phyloP scores from a whole-genome alignment of 2,888 invertebrate species.

The Lasiommata megera region DNA sequence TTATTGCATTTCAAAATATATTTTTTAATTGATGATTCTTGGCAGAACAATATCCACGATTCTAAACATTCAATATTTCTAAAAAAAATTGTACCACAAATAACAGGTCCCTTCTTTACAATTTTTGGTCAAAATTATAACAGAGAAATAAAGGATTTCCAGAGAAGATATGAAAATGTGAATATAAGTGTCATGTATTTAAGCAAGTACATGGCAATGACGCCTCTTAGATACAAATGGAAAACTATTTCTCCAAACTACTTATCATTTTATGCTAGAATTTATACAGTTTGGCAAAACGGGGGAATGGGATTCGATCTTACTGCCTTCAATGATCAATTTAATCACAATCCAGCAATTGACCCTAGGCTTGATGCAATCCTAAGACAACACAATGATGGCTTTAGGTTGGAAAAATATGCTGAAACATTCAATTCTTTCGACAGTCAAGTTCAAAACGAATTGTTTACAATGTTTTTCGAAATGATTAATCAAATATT shows the following conservation, averaged over 20 bases:
- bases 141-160: slow-evolving; percentile 49
- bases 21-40: slow-evolving; percentile 62
- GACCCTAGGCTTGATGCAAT: slow-evolving; percentile 51
- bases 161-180: slow-evolving; percentile 60
- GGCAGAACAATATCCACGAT: slow-evolving; percentile 38
- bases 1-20: slow-evolving; percentile 52
- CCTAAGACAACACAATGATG: slow-evolving; percentile 63
- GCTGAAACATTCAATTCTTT: slow-evolving; percentile 47
- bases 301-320: slow-evolving; percentile 76
- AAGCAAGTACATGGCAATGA: slow-evolving; percentile 69
- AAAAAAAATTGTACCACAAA: slow-evolving; percentile 45
- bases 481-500: slow-evolving; percentile 49
- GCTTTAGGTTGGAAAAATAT: slow-evolving; percentile 54
- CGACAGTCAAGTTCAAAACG: slow-evolving; percentile 51
- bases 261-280: slow-evolving; percentile 73
- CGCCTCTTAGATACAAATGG: slow-evolving; percentile 76
- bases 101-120: slow-evolving; percentile 32
- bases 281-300: slow-evolving; percentile 77
- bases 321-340: slow-evolving; percentile 45
- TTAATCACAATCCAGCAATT: slow-evolving; percentile 37
- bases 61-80: slow-evolving; percentile 45
- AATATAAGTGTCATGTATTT: slow-evolving; percentile 58
- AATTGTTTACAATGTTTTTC: slow-evolving; percentile 47
- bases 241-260: slow-evolving; percentile 61
- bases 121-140: slow-evolving; percentile 43